These are phyloP conservation scores for Drosophila sordidula DNA, from an alignment of 2,888 invertebrate species.

Conservation along the genomic window DNA sequence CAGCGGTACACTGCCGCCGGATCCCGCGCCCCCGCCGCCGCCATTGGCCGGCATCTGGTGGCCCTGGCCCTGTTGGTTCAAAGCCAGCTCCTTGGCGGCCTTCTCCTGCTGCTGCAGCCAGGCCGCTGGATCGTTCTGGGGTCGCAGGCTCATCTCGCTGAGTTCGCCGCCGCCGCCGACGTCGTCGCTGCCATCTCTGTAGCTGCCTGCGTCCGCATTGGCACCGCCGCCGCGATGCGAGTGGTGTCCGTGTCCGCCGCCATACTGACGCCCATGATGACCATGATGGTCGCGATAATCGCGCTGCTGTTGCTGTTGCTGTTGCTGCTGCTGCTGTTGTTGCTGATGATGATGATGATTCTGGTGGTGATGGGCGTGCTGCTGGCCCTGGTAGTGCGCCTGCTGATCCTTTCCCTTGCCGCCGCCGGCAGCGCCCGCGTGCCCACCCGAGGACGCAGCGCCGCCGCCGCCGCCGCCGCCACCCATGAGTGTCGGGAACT, in stretches of 20 bases:
- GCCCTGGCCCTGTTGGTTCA: constrained; percentile 86
- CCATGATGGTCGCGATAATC: constrained; percentile 64
- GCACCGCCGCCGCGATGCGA: constrained; percentile 53
- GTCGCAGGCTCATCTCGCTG: constrained; percentile 83
- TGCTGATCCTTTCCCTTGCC: constrained; percentile 55
- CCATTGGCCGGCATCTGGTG: constrained; percentile 81
- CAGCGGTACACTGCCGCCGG: constrained; percentile 86
- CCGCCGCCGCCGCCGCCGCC: constrained; percentile 78
- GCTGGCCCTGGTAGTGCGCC: constrained; percentile 67
- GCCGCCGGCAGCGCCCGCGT: constrained; percentile 58
- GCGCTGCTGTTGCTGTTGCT: constrained; percentile 67
- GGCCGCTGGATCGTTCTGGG: constrained; percentile 84
- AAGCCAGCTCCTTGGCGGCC: constrained; percentile 79
- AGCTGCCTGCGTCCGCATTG: constrained; percentile 65
- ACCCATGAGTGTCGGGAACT: constrained; percentile 92
- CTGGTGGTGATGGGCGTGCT: constrained; percentile 65
- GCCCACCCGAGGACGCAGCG: constrained; percentile 55
- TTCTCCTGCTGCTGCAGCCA: constrained; percentile 86
- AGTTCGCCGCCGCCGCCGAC: constrained; percentile 65
- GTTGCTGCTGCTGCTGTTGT: constrained; percentile 41
- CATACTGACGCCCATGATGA: constrained; percentile 61
- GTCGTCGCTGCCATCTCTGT: constrained; percentile 85
- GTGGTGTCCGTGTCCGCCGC: constrained; percentile 50
- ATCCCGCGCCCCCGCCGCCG: constrained; percentile 53
- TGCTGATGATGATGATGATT: constrained; percentile 62